Base-by-base conservation (phyloP, 2,113 vertebrate species). In the Argyrosomus japonicus region DNA sequence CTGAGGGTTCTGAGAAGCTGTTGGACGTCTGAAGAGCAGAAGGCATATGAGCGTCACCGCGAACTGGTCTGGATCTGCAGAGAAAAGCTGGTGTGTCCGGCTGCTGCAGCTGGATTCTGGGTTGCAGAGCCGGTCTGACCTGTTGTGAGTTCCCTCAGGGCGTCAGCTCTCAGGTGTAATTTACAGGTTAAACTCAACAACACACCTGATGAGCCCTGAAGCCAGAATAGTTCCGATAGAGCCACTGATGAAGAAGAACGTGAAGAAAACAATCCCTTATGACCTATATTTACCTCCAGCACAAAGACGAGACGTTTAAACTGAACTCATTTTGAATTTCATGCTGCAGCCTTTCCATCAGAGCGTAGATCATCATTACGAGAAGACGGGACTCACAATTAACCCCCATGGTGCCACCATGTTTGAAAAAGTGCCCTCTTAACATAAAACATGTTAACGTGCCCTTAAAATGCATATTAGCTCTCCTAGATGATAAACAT, bases 111-210 rank as follows among this genome's bases (percentile, higher is more conserved):
- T 21, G 25, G 15, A 75, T 53, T 68, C 5, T 17, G 51, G 27
- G 73, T 15, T 8, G 40, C 12, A 25, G 65, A 83, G 23, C 89
- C 11, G n/a, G 91, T 90, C 76, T 0, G 32, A 84, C 91, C 36
- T 7, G 89, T 83, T 53, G 15, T 45, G 19, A 3, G 1, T 19
- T 64, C 15, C 78, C 65, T 67, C 27, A 0, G 63, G 83, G 81
- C 53, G 0, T 75, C 63, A 48, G 21, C 71, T 32, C 81, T 51
- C 57, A 32, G 0, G 40, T 65, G 27, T 43, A 11, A 50, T 53
- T 60, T 14, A 70, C 40, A 25, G 17, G 25, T 11, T 18, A 0
- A 47, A 10, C 1, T 54, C n/a, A 19, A 51, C 0, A 10, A 25
- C 29, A 47, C 15, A 21, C 5, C 68, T 63, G 27, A 10, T 0